A percentile compares a stretch with the other conserved stretches of the same genome.
These are phyloP conservation scores for Aricia agestis DNA, from an alignment of 1,140 invertebrate genomes.

Conservation along the genomic window DNA sequence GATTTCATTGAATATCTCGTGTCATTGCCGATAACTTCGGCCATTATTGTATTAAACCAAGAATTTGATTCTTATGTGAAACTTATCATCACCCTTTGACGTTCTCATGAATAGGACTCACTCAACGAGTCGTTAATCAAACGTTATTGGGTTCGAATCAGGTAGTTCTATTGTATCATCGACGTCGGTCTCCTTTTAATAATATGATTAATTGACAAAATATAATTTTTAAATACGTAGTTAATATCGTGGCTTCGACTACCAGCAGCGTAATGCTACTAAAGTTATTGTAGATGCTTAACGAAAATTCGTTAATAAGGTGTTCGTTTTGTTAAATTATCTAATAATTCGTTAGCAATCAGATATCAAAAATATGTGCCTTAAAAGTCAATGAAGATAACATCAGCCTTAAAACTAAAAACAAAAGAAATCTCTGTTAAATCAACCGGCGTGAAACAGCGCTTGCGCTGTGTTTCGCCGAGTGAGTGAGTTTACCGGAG, in stretches of 20 bases:
- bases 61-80: conserved; percentile 46
- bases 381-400: too few relatives aligned
- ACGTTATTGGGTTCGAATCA: conserved; percentile 65
- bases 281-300: conserved; percentile 4
- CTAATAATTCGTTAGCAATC: too few relatives aligned
- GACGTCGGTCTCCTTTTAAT: conserved; percentile 54
- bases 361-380: too few relatives aligned
- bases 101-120: conserved; percentile 66
- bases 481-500: too few relatives aligned
- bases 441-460: too few relatives aligned
- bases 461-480: too few relatives aligned
- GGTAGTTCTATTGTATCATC: conserved; percentile 66
- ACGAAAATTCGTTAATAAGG: too few relatives aligned
- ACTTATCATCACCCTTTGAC: conserved; percentile 68
- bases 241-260: conserved; percentile 47
- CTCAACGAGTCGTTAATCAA: conserved; percentile 75
- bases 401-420: too few relatives aligned
- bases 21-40: conserved; percentile 11
- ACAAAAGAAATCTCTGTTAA: too few relatives aligned
- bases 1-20: neutral
- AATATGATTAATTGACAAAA: conserved; percentile 58
- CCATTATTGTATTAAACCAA: conserved; percentile 33
- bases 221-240: conserved; percentile 59
- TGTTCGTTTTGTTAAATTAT: too few relatives aligned
- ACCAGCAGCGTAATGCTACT: conserved; percentile 39